phyloP scores from a whole-genome alignment of 2,113 vertebrate genomes.

The Coracopsis vasa region DNA sequence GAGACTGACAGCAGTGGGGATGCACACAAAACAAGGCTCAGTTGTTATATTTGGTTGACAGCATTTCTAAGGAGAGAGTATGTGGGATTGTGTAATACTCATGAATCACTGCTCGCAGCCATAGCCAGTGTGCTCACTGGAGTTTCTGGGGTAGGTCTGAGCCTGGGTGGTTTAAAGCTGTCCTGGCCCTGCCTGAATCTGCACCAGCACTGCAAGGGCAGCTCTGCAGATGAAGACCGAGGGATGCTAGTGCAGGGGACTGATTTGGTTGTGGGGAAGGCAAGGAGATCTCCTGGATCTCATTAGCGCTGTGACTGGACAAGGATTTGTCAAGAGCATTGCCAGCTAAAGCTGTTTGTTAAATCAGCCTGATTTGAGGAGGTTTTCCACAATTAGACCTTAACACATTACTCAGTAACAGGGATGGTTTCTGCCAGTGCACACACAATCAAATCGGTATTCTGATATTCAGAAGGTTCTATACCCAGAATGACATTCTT shows the following conservation, averaged over 20 bases:
- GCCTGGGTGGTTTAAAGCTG: not conserved
- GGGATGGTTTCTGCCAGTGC: not conserved
- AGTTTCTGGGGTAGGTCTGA: not conserved
- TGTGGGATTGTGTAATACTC: constrained; percentile 44
- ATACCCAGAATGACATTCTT: not conserved
- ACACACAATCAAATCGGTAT: not conserved
- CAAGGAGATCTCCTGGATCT: not conserved
- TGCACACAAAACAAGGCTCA: not conserved
- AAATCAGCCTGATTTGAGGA: not conserved
- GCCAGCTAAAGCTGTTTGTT: not conserved
- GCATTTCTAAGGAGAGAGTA: not conserved
- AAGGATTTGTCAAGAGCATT: not conserved
- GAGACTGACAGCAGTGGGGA: constrained; percentile 37
- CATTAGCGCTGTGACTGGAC: not conserved
- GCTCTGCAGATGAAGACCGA: fast-evolving
- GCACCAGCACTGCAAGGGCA: not conserved
- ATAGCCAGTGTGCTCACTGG: not conserved
- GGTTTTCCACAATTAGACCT: not conserved
- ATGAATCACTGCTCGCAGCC: not conserved
- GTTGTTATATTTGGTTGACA: constrained; percentile 15
- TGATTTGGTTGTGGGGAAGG: not conserved
- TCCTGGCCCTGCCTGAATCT: not conserved
- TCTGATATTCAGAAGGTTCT: not conserved
- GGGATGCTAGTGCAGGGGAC: not conserved
- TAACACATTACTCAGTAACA: not conserved